Percentiles rank a stretch among this genome's conserved stretches.
These are phyloP conservation scores for Sarotherodon lohbergeri DNA, from an alignment of 2,113 vertebrate species.

Conservation along the genomic window DNA sequence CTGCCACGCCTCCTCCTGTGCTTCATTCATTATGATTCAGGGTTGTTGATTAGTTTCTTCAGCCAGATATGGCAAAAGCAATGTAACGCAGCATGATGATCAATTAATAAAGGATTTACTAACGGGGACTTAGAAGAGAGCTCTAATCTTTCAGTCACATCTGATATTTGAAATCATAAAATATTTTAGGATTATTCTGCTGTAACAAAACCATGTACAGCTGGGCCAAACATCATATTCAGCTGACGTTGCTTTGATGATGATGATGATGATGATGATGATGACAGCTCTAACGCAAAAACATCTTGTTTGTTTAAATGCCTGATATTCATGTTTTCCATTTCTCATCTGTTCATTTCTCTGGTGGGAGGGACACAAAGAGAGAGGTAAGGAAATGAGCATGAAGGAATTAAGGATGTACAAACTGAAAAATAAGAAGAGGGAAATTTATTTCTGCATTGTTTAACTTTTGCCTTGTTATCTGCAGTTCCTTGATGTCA, in stretches of 20 bases:
- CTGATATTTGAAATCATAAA: neutral
- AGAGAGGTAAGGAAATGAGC: neutral
- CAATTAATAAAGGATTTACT: neutral
- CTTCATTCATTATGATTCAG: neutral
- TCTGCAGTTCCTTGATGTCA: neutral
- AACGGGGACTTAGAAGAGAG: fast-evolving
- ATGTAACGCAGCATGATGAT: fast-evolving
- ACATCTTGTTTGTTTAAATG: neutral
- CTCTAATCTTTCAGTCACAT: neutral
- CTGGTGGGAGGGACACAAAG: neutral
- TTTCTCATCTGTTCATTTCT: neutral
- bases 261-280: neutral
- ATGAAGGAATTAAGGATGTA: neutral
- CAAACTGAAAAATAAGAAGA: neutral
- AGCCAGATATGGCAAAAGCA: fast-evolving
- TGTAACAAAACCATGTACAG: neutral
- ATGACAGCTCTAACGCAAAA: fast-evolving
- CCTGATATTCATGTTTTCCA: neutral
- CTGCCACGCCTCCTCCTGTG: neutral
- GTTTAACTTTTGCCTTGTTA: neutral
- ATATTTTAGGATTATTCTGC: neutral
- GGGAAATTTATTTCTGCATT: neutral
- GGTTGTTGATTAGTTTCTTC: neutral
- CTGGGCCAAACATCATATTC: neutral
- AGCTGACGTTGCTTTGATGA: neutral